Percentiles rank a stretch among this genome's conserved stretches.
Evolutionary conservation across 2,888 invertebrate species (phyloP).

Genomic region (Chloroclystis v-ata): DNA sequence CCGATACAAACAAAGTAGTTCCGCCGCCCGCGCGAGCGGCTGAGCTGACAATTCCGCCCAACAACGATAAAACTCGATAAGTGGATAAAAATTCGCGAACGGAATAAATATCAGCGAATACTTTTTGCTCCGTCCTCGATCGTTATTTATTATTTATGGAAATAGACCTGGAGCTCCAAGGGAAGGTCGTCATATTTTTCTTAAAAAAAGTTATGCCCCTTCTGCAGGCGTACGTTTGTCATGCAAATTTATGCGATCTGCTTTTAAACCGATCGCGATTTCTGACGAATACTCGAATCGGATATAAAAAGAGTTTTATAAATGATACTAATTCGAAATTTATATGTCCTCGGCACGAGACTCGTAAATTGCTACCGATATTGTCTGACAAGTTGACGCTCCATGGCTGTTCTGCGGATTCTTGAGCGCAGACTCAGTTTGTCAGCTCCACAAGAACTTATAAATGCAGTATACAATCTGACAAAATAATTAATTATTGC

Average conservation of each 20-base stretch:
- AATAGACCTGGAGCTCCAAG: constrained; percentile 71
- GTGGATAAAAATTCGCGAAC: constrained; percentile 69
- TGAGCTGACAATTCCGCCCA: constrained; percentile 27
- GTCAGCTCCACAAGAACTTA: too few species aligned
- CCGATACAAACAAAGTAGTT: constrained; percentile 24
- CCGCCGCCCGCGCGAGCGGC: constrained; percentile 18
- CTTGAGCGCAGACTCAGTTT: not conserved
- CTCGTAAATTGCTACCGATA: constrained; percentile 44
- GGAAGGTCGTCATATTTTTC: constrained; percentile 74
- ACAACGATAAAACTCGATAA: constrained; percentile 54
- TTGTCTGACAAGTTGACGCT: constrained; percentile 19
- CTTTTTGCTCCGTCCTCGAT: constrained; percentile 67
- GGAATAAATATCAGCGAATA: constrained; percentile 69
- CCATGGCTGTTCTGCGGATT: not conserved
- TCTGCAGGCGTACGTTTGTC: constrained; percentile 60
- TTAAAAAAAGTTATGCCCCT: constrained; percentile 72
- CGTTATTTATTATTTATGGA: constrained; percentile 77
- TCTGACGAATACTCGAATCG: constrained; percentile 67
- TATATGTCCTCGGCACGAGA: constrained; percentile 57
- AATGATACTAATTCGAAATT: constrained; percentile 50
- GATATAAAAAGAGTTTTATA: constrained; percentile 50
- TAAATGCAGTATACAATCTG: too few species aligned
- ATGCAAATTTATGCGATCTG: constrained; percentile 75
- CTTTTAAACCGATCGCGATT: constrained; percentile 71
- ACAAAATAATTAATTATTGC: too few species aligned